phyloP scores from a whole-genome alignment of 1,140 invertebrate genomes.

The Listronotus oregonensis region DNA sequence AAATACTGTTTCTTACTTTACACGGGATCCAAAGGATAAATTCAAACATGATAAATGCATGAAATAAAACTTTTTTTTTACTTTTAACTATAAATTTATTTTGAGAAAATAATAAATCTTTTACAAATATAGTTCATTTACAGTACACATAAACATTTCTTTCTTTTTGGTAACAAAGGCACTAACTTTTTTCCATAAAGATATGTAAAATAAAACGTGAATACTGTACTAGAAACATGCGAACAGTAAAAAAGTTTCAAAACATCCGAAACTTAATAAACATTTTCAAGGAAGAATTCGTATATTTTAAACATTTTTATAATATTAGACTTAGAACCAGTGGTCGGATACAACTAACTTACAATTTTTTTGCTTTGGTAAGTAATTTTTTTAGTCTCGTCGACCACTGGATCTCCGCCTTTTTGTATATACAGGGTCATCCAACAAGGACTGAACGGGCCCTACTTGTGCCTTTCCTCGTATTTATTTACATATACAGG shows the following conservation, averaged over 20 bases:
- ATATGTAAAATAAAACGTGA: slow-evolving; percentile 26
- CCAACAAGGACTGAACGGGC: no score
- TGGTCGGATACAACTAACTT: no score
- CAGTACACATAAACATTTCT: slow-evolving; percentile 35
- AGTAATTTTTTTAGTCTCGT: no score
- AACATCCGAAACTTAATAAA: not conserved
- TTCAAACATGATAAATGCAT: no score
- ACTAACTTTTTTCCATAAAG: slow-evolving; percentile 29
- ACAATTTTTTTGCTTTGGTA: no score
- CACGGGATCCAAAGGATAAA: no score
- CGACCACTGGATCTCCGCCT: no score
- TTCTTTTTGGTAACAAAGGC: slow-evolving; percentile 43
- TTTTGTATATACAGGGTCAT: no score
- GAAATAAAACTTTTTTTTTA: no score
- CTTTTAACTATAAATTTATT: slow-evolving; percentile 40
- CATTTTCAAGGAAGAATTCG: not conserved
- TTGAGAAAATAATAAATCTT: slow-evolving; percentile 43
- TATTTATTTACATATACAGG: no score
- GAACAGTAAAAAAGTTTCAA: slow-evolving; percentile 10
- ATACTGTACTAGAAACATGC: not conserved
- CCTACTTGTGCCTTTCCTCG: no score
- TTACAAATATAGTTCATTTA: slow-evolving; percentile 43
- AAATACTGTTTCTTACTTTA: no score
- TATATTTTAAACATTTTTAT: not conserved
- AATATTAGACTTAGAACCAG: not conserved